Base-by-base conservation (phyloP, 2,888 invertebrate species). In the Phortica okadai region DNA sequence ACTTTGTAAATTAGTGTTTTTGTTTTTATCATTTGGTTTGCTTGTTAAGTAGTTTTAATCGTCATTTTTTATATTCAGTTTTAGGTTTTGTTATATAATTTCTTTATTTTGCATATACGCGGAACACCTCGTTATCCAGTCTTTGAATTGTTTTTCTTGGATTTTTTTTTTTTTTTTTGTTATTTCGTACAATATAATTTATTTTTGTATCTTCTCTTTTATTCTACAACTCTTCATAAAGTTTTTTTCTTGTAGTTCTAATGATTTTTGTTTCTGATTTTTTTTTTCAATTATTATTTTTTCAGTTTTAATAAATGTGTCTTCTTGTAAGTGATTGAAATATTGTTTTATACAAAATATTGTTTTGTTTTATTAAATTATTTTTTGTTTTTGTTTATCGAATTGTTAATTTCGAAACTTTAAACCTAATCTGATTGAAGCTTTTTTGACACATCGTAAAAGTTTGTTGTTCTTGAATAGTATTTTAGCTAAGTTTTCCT, bases 41-140 rank as follows among this genome's bases (percentile, higher is more conserved):
- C 69, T 73, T 62, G 76, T 74, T 81, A 76, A 76, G 66, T 78
- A 73, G 42, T 76, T 25, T 70, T 76, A 5, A 62, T 56, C 2
- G 6, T 2, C 16, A 54, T 75, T 79, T 79, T 80, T 76, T 73
- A 75, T 82, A 62, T 81, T 84, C 21, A 41, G 16, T 69, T 21
- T 45, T 45, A 69, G 16, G n/a, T 85, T 80, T 77, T 78, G 77
- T 62, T 50, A 50, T 50, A 50, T 50, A 50, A 50, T 50, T 50
- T 50, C 50, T 80, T 84, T 85, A 77, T 85, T 83, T 90, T 90
- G 89, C 89, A 91, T 89, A 89, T 90, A 89, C 89, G 89, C 90
- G 91, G 91, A 91, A 91, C 91, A 91, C 91, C 91, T 91, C 90
- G 90, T 90, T 91, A 88, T 90, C 91, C 91, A 91, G 91, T 91